Percentiles rank a stretch among this genome's conserved stretches.
phyloP scores from a whole-genome alignment of 1,140 invertebrate species.

The Ectropis grisescens region DNA sequence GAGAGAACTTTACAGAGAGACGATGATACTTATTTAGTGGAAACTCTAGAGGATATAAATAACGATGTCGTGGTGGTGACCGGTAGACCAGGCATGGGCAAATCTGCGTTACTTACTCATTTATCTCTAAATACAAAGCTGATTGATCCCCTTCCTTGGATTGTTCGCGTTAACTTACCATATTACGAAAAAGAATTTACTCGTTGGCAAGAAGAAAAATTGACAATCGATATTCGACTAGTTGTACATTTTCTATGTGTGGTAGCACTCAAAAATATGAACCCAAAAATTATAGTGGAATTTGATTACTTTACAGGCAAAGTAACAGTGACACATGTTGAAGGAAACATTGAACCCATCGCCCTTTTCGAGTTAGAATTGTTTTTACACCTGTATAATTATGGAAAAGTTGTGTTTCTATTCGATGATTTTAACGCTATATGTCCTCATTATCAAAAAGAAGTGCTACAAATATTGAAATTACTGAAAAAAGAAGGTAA shows the following conservation, averaged over 20 bases:
- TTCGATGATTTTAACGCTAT: slow-evolving; percentile 14
- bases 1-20: too few species aligned
- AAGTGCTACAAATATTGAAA: slow-evolving; percentile 7
- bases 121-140: slow-evolving; percentile 11
- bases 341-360: too few species aligned
- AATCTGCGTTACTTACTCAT: slow-evolving; percentile 10
- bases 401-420: slow-evolving; percentile 9
- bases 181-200: slow-evolving; percentile 2
- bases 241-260: slow-evolving; percentile 6
- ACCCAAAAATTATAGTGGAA: not conserved
- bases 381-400: slow-evolving; percentile 12
- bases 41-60: too few species aligned
- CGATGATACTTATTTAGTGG: too few species aligned
- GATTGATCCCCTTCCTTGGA: slow-evolving; percentile 4
- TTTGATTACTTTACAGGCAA: not conserved
- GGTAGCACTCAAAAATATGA: slow-evolving; percentile 4
- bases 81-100: slow-evolving; percentile 9
- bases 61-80: slow-evolving; percentile 3
- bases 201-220: slow-evolving; percentile 2
- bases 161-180: slow-evolving; percentile 6
- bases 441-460: slow-evolving; percentile 6
- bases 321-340: not conserved
- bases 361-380: slow-evolving; percentile 10
- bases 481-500: slow-evolving; percentile 1
- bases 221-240: not conserved